These are phyloP conservation scores for Tridacna crocea DNA, from an alignment of 2,888 invertebrate genomes.

Conservation along the genomic window DNA sequence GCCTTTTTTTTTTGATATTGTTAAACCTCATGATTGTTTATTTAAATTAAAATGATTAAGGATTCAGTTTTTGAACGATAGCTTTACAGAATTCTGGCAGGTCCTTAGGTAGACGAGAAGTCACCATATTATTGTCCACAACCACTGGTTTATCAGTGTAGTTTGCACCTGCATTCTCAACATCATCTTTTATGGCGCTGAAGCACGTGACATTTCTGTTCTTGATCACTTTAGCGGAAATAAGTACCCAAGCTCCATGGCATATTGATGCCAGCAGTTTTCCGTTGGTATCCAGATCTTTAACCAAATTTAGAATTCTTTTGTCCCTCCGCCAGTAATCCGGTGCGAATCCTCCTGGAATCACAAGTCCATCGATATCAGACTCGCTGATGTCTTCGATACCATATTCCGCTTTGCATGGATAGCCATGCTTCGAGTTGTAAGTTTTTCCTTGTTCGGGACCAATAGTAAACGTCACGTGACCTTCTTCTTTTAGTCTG, in stretches of 20 bases:
- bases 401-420: constrained; percentile 65
- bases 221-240: constrained; percentile 77
- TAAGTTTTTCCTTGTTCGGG: constrained; percentile 76
- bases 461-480: constrained; percentile 74
- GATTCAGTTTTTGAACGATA: constrained; percentile 48
- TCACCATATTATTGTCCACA: constrained; percentile 78
- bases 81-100: constrained; percentile 79
- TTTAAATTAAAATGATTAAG: no score
- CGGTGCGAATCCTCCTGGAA: constrained; percentile 80
- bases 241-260: constrained; percentile 79
- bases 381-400: constrained; percentile 43
- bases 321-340: constrained; percentile 78
- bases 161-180: constrained; percentile 78
- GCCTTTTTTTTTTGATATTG: no score
- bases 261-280: constrained; percentile 77
- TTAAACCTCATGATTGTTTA: no score
- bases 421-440: constrained; percentile 78
- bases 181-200: constrained; percentile 77
- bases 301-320: constrained; percentile 74
- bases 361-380: constrained; percentile 75
- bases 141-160: constrained; percentile 78
- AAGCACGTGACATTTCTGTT: constrained; percentile 75
- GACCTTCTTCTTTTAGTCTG: constrained; percentile 76
- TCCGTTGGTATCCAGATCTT: constrained; percentile 66
- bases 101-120: constrained; percentile 76